Evolutionary conservation across 2,113 vertebrate species (phyloP).

Genomic region (Kobus ellipsiprymnus): DNA sequence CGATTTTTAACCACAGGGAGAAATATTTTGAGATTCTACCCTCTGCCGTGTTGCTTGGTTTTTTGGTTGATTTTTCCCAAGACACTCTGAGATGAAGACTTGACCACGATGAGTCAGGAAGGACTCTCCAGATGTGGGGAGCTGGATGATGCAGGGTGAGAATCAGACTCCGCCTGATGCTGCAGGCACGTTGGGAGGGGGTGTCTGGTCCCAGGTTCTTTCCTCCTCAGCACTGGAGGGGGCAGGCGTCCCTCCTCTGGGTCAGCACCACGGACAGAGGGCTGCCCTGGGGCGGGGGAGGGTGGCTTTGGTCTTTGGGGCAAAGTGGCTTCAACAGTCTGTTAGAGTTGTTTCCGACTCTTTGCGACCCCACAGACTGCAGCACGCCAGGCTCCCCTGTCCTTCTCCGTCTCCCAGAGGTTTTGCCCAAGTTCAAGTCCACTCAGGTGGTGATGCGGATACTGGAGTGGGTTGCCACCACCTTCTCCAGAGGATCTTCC

Average conservation of each 20-base stretch:
- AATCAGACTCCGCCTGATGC: rapidly evolving
- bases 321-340: neutral
- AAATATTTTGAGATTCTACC: neutral
- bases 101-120: rapidly evolving
- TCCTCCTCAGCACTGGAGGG: rapidly evolving
- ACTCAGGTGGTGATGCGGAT: neutral
- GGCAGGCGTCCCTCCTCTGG: rapidly evolving
- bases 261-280: neutral
- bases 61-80: neutral
- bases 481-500: neutral
- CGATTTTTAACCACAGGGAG: rapidly evolving
- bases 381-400: neutral
- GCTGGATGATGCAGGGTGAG: rapidly evolving
- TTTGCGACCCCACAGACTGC: neutral
- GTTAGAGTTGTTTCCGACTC: neutral
- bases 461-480: neutral
- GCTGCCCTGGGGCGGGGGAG: rapidly evolving
- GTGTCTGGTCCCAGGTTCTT: rapidly evolving
- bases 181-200: rapidly evolving
- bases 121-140: rapidly evolving
- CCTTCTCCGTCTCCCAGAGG: neutral
- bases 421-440: neutral
- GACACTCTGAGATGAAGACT: neutral
- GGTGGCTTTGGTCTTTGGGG: neutral
- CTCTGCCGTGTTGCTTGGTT: neutral